Conservation (phyloP, 2,113 vertebrate genomes). For the Eclectus roratus region DNA sequence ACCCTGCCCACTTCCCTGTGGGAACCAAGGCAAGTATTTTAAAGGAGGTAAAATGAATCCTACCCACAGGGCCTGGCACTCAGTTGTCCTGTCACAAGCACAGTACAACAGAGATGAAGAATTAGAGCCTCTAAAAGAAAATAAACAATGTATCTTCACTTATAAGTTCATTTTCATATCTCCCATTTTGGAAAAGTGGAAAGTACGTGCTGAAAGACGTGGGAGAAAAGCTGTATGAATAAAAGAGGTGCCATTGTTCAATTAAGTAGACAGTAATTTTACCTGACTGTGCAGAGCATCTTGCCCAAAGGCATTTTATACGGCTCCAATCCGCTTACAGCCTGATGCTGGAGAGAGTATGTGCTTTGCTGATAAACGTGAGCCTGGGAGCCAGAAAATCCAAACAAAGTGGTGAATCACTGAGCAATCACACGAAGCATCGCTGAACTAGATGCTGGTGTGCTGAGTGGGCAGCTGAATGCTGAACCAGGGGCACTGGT, state of each 20-base stretch:
- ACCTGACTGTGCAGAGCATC: neutral
- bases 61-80: neutral
- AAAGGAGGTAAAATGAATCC: neutral
- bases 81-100: neutral
- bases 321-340: neutral
- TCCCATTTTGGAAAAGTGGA: neutral
- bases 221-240: neutral
- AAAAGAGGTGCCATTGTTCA: neutral
- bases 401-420: conserved; percentile 54
- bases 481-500: neutral
- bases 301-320: conserved; percentile 14
- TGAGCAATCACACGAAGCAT: neutral
- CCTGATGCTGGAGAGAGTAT: neutral
- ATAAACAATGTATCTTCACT: neutral
- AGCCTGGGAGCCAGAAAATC: conserved; percentile 47
- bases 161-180: neutral
- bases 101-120: neutral
- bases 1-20: neutral
- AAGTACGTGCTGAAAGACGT: neutral
- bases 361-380: conserved; percentile 48
- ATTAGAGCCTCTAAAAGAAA: neutral
- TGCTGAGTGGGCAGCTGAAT: accelerated
- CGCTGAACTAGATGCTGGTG: neutral
- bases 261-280: conserved; percentile 3
- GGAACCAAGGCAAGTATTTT: neutral